Base-by-base conservation (phyloP, 2,888 invertebrate species). In the Theretra japonica region DNA sequence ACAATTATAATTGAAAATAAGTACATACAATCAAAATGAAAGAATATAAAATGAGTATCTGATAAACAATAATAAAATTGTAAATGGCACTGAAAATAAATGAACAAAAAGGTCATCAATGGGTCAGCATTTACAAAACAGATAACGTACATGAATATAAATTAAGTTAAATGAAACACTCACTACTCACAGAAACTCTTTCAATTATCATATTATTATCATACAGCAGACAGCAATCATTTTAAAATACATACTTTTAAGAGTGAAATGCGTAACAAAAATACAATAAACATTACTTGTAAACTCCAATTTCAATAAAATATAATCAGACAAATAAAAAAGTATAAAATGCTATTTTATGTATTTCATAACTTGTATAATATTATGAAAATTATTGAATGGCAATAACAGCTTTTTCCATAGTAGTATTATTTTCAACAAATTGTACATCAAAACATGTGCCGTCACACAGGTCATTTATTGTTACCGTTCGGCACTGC, bases 21-120 rank as follows among this genome's bases (percentile, higher is more conserved):
- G 73, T 70, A 70, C 70, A 73, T 68, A 69, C 53, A 62, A 71
- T 62, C 25, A 74, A 79, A 76, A 72, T 75, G 65, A 75, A 77
- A 74, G 60, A 71, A 74, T 75, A 77, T 62, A 76, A 77, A 77
- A 79, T 80, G 77, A 80, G 79, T 80, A 79, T 77, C 70, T 62
- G 65, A 71, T 56, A 70, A 77, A 75, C 62, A 75, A 74, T 56
- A 75, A 69, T 58, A 75, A 70, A 73, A 75, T 74, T 74, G 77
- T 77, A 77, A 73, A 79, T 80, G 80, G 79, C 80, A 80, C 79
- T 77, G 77, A 78, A 76, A 76, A 53, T 56, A 56, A 70, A 71
- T 57, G 23, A 72, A 72, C 41, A 69, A 65, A 72, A 72, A 70
- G 62, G 57, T 62, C 25, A 72, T 62, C 28, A 56, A 57, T 70